These are phyloP conservation scores for Onychomys leucogaster DNA, from an alignment of 2,797 vertebrate species.

Conservation along the genomic window DNA sequence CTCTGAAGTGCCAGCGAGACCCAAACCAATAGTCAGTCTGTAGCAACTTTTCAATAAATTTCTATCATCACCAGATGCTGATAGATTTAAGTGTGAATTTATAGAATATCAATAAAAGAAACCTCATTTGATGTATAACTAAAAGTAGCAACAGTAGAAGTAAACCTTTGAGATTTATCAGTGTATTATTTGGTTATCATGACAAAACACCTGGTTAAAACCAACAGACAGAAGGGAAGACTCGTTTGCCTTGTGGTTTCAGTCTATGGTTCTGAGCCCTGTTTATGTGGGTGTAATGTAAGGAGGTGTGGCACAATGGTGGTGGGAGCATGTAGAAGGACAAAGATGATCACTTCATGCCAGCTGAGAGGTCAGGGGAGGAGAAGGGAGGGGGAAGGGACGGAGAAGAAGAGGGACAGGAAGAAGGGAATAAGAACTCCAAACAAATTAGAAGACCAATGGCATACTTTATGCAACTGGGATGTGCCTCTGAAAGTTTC, in stretches of 20 bases:
- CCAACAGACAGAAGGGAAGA: background rate
- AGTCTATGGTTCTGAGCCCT: background rate
- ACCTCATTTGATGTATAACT: background rate
- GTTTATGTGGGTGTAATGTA: rapidly evolving
- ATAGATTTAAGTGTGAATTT: background rate
- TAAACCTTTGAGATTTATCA: background rate
- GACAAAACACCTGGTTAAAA: background rate
- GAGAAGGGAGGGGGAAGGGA: rapidly evolving
- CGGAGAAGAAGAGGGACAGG: background rate
- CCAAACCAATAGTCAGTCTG: background rate
- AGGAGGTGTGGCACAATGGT: background rate
- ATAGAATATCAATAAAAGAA: background rate
- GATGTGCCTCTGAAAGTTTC: background rate
- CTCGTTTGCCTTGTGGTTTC: background rate
- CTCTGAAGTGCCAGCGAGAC: background rate
- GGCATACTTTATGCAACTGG: background rate
- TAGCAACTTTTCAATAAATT: background rate
- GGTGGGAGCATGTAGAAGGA: background rate
- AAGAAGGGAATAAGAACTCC: background rate
- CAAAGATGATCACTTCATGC: background rate
- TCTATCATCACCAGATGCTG: background rate
- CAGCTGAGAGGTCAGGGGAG: background rate
- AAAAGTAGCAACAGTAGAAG: background rate
- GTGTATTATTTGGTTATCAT: background rate
- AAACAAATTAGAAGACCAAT: background rate